Evolutionary conservation across 2,113 vertebrate genomes (phyloP), one percentile per base, ranked within the genome.

Genomic region (Antechinus flavipes): DNA sequence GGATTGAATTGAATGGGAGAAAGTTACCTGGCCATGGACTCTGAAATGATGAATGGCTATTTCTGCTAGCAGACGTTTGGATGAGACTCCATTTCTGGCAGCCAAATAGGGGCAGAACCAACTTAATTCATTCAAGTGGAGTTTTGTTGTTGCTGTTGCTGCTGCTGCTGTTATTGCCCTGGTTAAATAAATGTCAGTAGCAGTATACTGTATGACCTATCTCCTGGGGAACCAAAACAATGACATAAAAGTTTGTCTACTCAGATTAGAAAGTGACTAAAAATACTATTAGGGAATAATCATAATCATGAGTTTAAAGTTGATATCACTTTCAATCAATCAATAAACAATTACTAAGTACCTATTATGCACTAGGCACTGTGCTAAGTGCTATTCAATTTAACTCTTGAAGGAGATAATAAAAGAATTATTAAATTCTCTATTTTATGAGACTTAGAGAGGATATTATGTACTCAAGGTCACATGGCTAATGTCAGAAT

Each of bases 181-280:
- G 90, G 61, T 91, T 23, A 50, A 90, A 93, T 19, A 26, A 58
- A 84, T 94, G 93, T 92, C 93, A 42, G 53, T 12, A 53, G 2
- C 9, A 0, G 25, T 76, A 89, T 46, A 1, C 11, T 35, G 14
- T 68, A 35, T 35, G 30, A 35, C 4, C 30, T 56, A 12, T 91
- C 58, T 84, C 1, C 0, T 16, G 92, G 16, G n/a, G 0, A 3
- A 12, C 95, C 93, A 92, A 92, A 68, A 68, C 11, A 68, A 35
- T 35, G 10, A 35, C 58, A 35, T 12, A 35, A 68, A 68, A 93
- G 89, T 52, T 93, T 95, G 0, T 68, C 92, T 0, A 0, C 94
- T 90, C 0, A 3, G 46, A 61, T 49, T 0, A 54, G 53, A 93
- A 0, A 22, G 55, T 22, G 25, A 54, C 90, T 27, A 16, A 96